Evolutionary conservation across 2,797 vertebrate genomes (phyloP).

Genomic region (Thaleichthys pacificus): DNA sequence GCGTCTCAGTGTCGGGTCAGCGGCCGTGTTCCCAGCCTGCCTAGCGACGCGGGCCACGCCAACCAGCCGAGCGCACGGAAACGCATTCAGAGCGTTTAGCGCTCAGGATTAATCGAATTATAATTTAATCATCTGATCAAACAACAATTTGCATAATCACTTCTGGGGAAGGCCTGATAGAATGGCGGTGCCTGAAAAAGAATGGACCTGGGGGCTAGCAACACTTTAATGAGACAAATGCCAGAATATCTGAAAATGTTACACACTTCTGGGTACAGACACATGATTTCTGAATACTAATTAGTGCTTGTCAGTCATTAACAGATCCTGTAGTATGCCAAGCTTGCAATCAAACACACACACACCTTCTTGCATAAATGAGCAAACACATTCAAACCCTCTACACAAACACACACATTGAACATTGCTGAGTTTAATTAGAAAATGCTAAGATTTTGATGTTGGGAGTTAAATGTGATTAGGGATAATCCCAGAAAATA

Average conservation of each 20-base stretch:
- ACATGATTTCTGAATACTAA: slow-evolving; percentile 58
- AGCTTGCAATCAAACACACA: background rate
- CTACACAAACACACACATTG: slow-evolving; percentile 3
- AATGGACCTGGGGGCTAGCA: slow-evolving; percentile 61
- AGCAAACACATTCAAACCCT: background rate
- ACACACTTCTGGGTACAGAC: slow-evolving; percentile 62
- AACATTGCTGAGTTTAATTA: background rate
- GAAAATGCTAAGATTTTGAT: background rate
- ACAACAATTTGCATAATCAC: slow-evolving; percentile 94
- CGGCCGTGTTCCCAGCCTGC: slow-evolving; percentile 19
- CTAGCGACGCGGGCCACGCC: slow-evolving; percentile 47
- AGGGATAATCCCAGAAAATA: too few relatives aligned
- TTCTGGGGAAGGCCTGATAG: slow-evolving; percentile 85
- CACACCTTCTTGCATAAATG: background rate
- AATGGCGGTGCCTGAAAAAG: slow-evolving; percentile 70
- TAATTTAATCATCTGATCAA: slow-evolving; percentile 98
- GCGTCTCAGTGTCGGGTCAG: background rate
- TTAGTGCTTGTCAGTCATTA: slow-evolving; percentile 53
- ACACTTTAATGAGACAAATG: slow-evolving; percentile 73
- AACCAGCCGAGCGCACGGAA: slow-evolving; percentile 64
- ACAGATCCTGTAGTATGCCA: slow-evolving; percentile 40
- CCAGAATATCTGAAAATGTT: slow-evolving; percentile 73
- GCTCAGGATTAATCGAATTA: slow-evolving; percentile 89
- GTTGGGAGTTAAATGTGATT: too few relatives aligned
- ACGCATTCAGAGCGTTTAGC: slow-evolving; percentile 79